Conservation (phyloP, 2,113 vertebrate species). For the Theristicus caerulescens region DNA sequence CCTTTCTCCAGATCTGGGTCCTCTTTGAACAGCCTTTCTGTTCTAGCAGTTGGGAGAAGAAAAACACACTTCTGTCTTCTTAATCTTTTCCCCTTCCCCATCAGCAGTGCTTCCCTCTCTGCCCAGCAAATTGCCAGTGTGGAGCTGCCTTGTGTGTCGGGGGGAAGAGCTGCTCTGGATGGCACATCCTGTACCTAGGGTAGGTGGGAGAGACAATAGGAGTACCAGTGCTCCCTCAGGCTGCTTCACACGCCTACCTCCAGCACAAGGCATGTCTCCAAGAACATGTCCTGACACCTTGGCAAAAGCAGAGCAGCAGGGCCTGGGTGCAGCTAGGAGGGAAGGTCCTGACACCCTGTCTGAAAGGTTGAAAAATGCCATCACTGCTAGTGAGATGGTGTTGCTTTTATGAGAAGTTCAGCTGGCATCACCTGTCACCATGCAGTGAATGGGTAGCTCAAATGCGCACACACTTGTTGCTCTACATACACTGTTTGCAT, state of each 20-base stretch:
- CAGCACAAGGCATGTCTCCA: neutral
- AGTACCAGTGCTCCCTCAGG: neutral
- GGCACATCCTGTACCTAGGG: neutral
- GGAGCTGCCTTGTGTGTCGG: neutral
- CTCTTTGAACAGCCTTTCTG: neutral
- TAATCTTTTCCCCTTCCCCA: neutral
- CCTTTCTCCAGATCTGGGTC: neutral
- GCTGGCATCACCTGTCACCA: neutral
- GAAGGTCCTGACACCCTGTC: neutral
- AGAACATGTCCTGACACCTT: neutral
- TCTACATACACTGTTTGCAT: neutral
- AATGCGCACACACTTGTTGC: neutral
- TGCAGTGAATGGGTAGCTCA: neutral
- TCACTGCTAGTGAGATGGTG: neutral
- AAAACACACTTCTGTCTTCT: neutral
- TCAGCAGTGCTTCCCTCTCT: neutral
- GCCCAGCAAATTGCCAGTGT: neutral
- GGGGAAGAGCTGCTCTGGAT: neutral
- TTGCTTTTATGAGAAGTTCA: neutral
- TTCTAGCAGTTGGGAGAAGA: neutral
- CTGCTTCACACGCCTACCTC: neutral
- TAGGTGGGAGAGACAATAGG: neutral
- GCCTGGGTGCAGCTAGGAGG: neutral
- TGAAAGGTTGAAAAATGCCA: neutral
- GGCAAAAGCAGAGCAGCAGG: neutral